A percentile compares a stretch with the other conserved stretches of the same genome.
Evolutionary conservation across 2,113 vertebrate species (phyloP).

Genomic region (Anoura caudifer): DNA sequence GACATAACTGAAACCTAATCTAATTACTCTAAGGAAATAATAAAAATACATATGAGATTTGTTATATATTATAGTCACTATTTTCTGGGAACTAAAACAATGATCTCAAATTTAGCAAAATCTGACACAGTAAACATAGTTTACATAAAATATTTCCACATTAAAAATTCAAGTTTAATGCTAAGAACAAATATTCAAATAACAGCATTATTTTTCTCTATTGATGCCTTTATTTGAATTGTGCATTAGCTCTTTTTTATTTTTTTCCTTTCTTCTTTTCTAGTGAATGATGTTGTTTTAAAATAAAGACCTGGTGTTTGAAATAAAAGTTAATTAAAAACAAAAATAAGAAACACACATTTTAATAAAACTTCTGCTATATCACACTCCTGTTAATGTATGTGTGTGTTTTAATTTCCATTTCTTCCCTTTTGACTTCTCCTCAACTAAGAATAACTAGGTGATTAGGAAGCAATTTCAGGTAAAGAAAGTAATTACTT

Average conservation of each 20-base stretch:
- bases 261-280: background rate
- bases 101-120: background rate
- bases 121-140: background rate
- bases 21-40: background rate
- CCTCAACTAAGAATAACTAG: background rate
- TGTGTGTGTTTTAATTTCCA: background rate
- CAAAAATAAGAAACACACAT: background rate
- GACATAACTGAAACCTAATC: background rate
- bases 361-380: background rate
- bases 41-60: background rate
- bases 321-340: constrained; percentile 47
- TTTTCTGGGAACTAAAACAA: background rate
- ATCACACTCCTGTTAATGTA: background rate
- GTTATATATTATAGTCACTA: background rate
- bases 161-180: background rate
- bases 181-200: background rate
- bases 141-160: background rate
- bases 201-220: background rate
- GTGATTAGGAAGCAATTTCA: constrained; percentile 21
- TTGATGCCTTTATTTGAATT: background rate
- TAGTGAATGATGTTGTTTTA: background rate
- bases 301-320: background rate
- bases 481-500: constrained; percentile 4
- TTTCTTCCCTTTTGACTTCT: background rate
- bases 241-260: background rate